Evolutionary conservation across 1,140 invertebrate species (phyloP), one percentile per base, ranked within the genome.

Genomic region (Cotesia typhae): DNA sequence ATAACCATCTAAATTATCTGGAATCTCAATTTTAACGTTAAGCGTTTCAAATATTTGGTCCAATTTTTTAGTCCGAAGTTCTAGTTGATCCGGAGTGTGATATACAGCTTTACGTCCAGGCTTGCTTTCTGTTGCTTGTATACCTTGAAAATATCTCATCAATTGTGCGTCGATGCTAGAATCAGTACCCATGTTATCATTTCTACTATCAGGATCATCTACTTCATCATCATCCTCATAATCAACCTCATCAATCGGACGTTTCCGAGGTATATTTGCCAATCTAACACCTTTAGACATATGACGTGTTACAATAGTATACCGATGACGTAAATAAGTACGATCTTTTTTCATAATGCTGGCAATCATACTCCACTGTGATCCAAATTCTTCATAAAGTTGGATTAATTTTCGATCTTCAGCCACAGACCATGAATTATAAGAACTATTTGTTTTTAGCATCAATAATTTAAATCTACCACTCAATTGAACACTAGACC

Each of bases 401-500:
- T 80, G 38, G 10, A 89, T 68, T 4, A 90, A 69, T 36, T 82
- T 81, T 0, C 73, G 71, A 66, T 89, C 88, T 38, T 88, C 87
- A n/a, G 84, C 75, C 0, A 82, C 5, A 0, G 85, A 86, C 87
- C 89, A 91, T 0, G 75, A 47, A 60, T 80, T 82, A n/a, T 78
- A 78, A 10, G 82, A 79, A 41, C 72, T 20, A 55, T 66, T 75
- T 47, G 82, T 76, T 2, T 82, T 83, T 35, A 82, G 75, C 2
- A 82, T 80, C 28, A 89, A 59, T 4, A 87, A 88, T 9, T 83
- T 79, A 68, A 89, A 91, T 47, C 88, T 88, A 12, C 87, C 82
- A 7, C 86, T 87, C 1, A 91, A 78, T 74, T 92, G 90, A 0
- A 85, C 76, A 6, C 85, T 76, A 0, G 89, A 87, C 47, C 90